Evolutionary conservation across 2,888 invertebrate species (phyloP), one percentile per base, ranked within the genome.

Genomic region (Orchesella flavescens): DNA sequence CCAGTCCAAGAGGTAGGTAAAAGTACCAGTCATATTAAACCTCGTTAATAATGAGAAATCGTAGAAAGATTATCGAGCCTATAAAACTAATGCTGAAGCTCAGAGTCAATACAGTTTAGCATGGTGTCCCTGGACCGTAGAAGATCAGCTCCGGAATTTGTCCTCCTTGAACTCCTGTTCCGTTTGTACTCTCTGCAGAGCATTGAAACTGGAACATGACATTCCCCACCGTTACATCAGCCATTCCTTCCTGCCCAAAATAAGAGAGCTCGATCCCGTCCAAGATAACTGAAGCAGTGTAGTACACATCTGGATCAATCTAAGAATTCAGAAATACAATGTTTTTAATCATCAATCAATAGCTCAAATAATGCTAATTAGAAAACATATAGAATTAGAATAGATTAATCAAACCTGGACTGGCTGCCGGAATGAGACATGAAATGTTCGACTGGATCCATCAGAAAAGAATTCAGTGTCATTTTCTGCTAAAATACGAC

Each of bases 191-290:
- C 90, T 98, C 98, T 7, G 97, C 96, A 74, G 97, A 97, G 91
- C 97, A 97, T 91, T 98, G 97, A 91, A 98, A 98, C 91, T 97
- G 97, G 91, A 98, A 98, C 86, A 96, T 97, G 80, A 98, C 97
- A 89, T 95, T 95, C 4, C 97, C 97, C 90, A 96, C 95, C 78
- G 94, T 94, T 61, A 97, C 96, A 91, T 98, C 98, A 89, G 96
- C 96, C 93, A 97, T 93, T 23, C 98, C 98, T 91, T 98, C 98
- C 90, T 98, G 98, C 7, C 98, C 98, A 90, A 98, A 98, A 91
- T 97, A 98, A 91, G 97, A 97, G 87, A 98, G 91, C 90, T 98
- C 97, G 82, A 94, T 94, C 13, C 98, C 98, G 90, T 98, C 98
- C 21, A 98, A 91, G 87, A 97, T 94, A 1, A 96, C 97, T n/a